Evolutionary conservation across 2,888 invertebrate genomes (phyloP), one percentile per base, ranked within the genome.

Genomic region (Pollenia angustigena): DNA sequence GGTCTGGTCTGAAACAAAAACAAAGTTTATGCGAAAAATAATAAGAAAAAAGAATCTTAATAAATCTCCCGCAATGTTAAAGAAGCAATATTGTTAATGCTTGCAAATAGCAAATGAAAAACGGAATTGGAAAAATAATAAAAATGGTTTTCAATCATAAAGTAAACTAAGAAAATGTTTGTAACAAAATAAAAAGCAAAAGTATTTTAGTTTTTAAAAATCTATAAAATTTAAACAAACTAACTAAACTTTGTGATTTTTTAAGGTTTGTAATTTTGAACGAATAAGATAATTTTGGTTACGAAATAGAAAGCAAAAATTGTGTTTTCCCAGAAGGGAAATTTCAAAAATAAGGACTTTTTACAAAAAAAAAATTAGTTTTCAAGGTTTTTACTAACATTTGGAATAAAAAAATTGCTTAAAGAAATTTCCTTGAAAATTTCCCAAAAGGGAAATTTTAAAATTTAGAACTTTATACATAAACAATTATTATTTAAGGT

Each of bases 41-140:
- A 81, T 58, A 71, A 80, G 48, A 76, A 62, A 85, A 82, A 87
- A 83, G 40, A 54, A 88, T 66, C 69, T 66, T 52, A 50, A 90
- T 89, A 90, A 89, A 90, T 90, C 89, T 90, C 87, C 88, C 81
- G 90, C 90, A 90, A 89, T 90, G 89, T 88, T 88, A 88, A 89
- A 89, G 87, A 87, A 76, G 69, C 88, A 89, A 89, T 83, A 87
- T 88, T 88, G 86, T 89, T 88, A 88, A 88, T 85, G 83, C 79
- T 88, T 85, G 81, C 87, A 87, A 80, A 74, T 64, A 60, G 52
- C 72, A 46, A 62, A 52, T 52, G 68, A 58, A 68, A 76, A 46
- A 52, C 10, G 50, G 58, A 64, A 50, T 66, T 46, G 23, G 44
- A 11, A 71, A 76, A 62, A 58, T 52, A 54, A 44, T 44, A 60